Conservation (phyloP, 2,113 vertebrate species). For the Clarias batrachus region DNA sequence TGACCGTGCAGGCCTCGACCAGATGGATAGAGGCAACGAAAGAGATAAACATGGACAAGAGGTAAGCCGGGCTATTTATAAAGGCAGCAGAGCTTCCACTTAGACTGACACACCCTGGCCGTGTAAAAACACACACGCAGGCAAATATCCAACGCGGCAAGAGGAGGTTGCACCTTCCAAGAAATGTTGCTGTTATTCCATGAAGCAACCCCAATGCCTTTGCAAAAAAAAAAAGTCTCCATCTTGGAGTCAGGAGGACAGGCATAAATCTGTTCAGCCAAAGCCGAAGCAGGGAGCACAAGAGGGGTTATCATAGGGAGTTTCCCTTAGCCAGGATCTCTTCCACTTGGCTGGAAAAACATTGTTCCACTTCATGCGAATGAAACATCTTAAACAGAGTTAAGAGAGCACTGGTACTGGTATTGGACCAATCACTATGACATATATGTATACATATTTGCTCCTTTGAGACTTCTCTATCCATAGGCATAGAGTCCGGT, state of each 20-base stretch:
- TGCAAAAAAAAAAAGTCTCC: conserved; percentile 1
- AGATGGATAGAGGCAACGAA: conserved; percentile 16
- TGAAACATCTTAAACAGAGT: not conserved
- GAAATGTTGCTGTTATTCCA: conserved; percentile 37
- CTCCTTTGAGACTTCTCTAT: not conserved
- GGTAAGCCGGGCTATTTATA: conserved; percentile 43
- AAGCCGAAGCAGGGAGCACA: conserved; percentile 38
- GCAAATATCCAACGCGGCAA: conserved; percentile 18
- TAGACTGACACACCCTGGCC: conserved; percentile 43
- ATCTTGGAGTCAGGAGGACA: conserved; percentile 32
- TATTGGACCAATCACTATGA: not conserved
- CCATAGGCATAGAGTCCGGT: too few relatives aligned
- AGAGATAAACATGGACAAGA: conserved; percentile 30
- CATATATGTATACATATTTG: not conserved
- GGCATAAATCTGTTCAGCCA: conserved; percentile 57
- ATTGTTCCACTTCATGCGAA: conserved; percentile 14
- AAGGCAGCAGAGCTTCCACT: conserved; percentile 41
- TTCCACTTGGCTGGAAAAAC: not conserved
- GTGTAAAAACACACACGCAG: conserved; percentile 35
- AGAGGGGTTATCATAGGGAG: conserved; percentile 53
- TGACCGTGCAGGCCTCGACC: not conserved
- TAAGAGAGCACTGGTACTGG: not conserved
- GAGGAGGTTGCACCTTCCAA: conserved; percentile 27
- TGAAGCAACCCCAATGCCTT: conserved; percentile 31
- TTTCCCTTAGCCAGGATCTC: conserved; percentile 43